Evolutionary conservation across 2,888 invertebrate genomes (phyloP).

Genomic region (Agrenia bidenticulata): DNA sequence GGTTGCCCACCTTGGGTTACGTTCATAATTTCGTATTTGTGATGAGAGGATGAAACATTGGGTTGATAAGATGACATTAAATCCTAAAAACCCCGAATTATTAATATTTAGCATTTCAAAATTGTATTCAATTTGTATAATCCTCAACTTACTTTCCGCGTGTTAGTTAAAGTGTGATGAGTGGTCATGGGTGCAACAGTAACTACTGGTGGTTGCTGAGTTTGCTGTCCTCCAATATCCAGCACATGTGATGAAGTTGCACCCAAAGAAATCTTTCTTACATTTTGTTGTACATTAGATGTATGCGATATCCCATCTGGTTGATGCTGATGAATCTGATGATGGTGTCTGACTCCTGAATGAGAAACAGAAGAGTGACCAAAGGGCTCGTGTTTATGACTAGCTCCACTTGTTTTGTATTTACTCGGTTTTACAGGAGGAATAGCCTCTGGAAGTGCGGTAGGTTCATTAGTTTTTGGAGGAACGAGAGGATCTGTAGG

Average conservation of each 20-base stretch:
- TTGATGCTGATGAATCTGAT: no score
- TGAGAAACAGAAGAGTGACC: no score
- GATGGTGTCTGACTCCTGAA: no score
- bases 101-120: no score
- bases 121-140: not conserved
- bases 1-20: no score
- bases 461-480: conserved; percentile 26
- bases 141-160: conserved; percentile 33
- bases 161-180: conserved; percentile 36
- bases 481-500: conserved; percentile 45
- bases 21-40: no score
- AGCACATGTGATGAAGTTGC: not conserved
- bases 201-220: conserved; percentile 50
- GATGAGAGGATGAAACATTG: no score
- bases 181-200: conserved; percentile 52
- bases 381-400: not conserved
- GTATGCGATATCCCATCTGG: no score
- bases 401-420: not conserved
- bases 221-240: conserved; percentile 12
- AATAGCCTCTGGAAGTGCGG: conserved; percentile 9
- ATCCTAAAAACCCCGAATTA: no score
- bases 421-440: conserved; percentile 13
- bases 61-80: no score
- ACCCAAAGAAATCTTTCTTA: no score
- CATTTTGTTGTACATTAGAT: no score